Evolutionary conservation across 2,113 vertebrate genomes (phyloP), one percentile per base, ranked within the genome.

Genomic region (Macrotus californicus): DNA sequence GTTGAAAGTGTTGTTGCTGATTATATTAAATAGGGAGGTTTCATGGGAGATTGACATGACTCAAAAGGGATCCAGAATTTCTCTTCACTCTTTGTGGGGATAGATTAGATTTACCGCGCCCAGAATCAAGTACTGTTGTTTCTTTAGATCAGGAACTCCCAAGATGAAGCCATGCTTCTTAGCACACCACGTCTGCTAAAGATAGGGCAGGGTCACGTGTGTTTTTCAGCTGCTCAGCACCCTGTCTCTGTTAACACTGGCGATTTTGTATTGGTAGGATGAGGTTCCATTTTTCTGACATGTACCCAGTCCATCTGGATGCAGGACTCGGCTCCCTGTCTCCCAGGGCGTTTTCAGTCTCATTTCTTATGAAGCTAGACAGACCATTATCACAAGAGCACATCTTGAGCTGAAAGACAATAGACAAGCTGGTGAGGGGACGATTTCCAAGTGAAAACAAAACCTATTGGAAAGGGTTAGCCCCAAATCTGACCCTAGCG

Each of bases 1-100:
- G 77, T 92, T 97, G 87, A 77, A 97, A 97, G 86, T 89, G 61
- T 93, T 97, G 94, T 87, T 95, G 72, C 85, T 34, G 50, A 12
- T 88, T 87, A 96, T 95, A 96, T 93, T 77, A 97, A 96, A 96
- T 97, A 89, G 93, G 92, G 91, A 6, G 75, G 93, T 95, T 94
- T 97, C 92, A 64, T 90, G 95, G 87, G 87, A 87, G 95, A 92
- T 83, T 39, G 39, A 46, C 50, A 84, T 66, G 61, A 79, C 34
- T 95, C 73, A 50, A 75, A 92, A 96, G 93, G 96, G 97, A 91
- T 88, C 95, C 87, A 83, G 94, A 96, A 97, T 61, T 81, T 70
- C 85, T 81, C 15, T 66, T 84, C 50, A 83, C 3, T 82, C 31
- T 34, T 5, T 52, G 11, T 79, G 21, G 52, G 89, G 29, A 73